Conservation (phyloP, 1,140 invertebrate genomes). For the Vanessa atalanta region DNA sequence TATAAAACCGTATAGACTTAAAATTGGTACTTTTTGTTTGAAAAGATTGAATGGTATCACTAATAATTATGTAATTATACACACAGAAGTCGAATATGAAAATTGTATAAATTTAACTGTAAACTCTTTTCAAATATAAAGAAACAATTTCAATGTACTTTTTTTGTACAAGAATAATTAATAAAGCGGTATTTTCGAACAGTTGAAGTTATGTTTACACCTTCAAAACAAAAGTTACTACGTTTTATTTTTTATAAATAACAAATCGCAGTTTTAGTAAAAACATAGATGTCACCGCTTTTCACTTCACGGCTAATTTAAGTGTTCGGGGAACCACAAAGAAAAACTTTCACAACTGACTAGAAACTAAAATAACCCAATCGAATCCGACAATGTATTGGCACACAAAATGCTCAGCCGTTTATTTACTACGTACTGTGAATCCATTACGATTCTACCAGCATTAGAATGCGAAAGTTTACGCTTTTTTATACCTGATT, state of each 20-base stretch:
- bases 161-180: background rate
- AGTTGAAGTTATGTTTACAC: background rate
- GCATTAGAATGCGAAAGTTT: background rate
- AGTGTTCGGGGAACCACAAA: conserved; percentile 44
- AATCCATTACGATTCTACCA: background rate
- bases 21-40: background rate
- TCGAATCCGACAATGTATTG: conserved; percentile 24
- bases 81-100: too few relatives aligned
- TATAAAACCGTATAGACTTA: conserved; percentile 1
- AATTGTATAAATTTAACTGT: too few relatives aligned
- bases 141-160: too few relatives aligned
- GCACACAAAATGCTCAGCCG: conserved; percentile 22
- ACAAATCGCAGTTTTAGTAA: conserved; percentile 16
- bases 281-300: conserved; percentile 35
- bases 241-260: conserved; percentile 6
- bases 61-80: background rate
- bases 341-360: conserved; percentile 53
- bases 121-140: too few relatives aligned
- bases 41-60: background rate
- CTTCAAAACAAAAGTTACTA: background rate
- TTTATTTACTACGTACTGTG: conserved; percentile 1
- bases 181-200: background rate
- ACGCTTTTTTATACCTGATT: too few relatives aligned
- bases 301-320: conserved; percentile 57
- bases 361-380: conserved; percentile 30